Percentiles rank a stretch among this genome's conserved stretches.
Evolutionary conservation across 2,113 vertebrate genomes (phyloP).

Genomic region (Oceanodroma tethys): DNA sequence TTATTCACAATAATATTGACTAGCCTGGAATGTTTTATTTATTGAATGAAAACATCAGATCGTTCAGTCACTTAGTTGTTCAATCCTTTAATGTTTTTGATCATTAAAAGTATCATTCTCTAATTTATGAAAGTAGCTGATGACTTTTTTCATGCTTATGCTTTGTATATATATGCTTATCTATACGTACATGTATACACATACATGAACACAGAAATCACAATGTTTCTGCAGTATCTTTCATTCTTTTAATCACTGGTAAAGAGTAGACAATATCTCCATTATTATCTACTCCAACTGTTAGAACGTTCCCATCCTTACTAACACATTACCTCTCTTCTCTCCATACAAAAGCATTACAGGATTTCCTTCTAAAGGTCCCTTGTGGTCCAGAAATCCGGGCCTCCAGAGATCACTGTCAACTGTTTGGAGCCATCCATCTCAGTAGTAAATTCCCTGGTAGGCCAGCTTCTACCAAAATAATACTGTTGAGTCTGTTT

Average conservation of each 20-base stretch:
- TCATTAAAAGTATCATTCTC: neutral
- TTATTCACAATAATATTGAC: neutral
- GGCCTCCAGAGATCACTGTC: neutral
- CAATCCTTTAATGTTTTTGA: neutral
- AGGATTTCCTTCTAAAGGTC: neutral
- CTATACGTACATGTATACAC: neutral
- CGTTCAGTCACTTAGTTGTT: neutral
- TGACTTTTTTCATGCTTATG: neutral
- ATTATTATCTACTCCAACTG: neutral
- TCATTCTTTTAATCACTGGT: neutral
- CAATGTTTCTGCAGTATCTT: neutral
- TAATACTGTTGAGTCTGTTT: neutral
- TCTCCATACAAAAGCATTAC: neutral
- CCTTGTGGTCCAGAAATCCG: neutral
- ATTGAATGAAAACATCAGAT: neutral
- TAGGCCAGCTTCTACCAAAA: neutral
- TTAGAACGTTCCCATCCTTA: neutral
- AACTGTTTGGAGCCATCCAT: neutral
- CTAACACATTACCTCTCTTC: neutral
- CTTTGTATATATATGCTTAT: neutral
- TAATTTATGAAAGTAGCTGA: neutral
- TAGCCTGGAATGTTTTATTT: neutral
- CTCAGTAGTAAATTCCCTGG: neutral
- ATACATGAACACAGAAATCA: neutral
- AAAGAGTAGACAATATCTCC: neutral